Conservation (phyloP, 2,888 invertebrate genomes). For the Amaurobius ferox region DNA sequence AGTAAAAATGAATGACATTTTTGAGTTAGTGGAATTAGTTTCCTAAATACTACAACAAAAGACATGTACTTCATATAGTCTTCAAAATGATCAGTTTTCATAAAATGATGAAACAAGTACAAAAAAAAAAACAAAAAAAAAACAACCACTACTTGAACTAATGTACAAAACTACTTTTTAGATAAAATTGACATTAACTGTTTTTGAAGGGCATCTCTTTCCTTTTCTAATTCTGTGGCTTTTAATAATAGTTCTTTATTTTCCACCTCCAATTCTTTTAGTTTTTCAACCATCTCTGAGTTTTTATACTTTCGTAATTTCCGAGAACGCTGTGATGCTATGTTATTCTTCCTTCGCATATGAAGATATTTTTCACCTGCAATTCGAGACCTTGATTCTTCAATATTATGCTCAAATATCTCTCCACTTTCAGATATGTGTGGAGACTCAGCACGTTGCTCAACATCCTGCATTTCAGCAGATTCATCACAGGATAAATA, state of each 20-base stretch:
- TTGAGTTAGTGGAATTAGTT: no score
- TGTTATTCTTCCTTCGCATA: conserved; percentile 86
- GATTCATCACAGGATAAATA: not conserved
- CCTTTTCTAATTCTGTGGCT: conserved; percentile 82
- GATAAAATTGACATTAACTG: conserved; percentile 21
- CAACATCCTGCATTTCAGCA: not conserved
- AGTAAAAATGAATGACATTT: no score
- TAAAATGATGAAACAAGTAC: no score
- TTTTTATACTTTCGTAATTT: conserved; percentile 84
- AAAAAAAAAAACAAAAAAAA: not conserved
- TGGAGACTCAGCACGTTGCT: not conserved
- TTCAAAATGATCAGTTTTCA: no score
- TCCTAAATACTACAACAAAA: no score
- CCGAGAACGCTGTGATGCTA: conserved; percentile 86
- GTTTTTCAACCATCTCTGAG: conserved; percentile 80
- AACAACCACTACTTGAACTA: no score
- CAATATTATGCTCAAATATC: not conserved
- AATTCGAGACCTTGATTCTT: not conserved
- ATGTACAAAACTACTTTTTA: conserved; percentile 31
- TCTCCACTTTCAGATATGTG: not conserved
- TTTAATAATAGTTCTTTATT: conserved; percentile 83
- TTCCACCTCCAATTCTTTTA: conserved; percentile 81
- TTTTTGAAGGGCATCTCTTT: conserved; percentile 45
- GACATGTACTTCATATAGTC: no score
- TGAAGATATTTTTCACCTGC: conserved; percentile 81